Conservation (phyloP, 2,888 invertebrate genomes). For the Yponomeuta malinellus region DNA sequence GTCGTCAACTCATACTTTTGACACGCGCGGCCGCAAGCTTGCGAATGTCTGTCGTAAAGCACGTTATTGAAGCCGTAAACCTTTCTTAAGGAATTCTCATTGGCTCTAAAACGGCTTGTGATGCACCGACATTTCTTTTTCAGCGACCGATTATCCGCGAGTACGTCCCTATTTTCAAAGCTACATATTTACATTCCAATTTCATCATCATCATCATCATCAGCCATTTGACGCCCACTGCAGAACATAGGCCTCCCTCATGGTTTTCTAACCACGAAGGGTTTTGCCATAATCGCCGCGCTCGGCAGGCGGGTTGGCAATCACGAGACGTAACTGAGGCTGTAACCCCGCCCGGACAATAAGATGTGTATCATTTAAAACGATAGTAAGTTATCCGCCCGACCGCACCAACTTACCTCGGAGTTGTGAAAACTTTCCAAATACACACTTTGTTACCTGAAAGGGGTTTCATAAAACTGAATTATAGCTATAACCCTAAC, state of each 20-base stretch:
- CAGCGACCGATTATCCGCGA: constrained; percentile 28
- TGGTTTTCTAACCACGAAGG: no score
- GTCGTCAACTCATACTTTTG: constrained; percentile 37
- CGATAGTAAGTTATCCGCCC: constrained; percentile 12
- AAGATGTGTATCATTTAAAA: constrained; percentile 5
- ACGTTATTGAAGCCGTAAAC: constrained; percentile 63
- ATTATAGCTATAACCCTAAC: constrained; percentile 70
- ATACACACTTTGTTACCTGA: constrained; percentile 67
- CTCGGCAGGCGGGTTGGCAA: no score
- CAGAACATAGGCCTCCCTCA: no score
- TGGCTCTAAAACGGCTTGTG: constrained; percentile 44
- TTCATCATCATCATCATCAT: background rate
- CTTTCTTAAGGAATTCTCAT: constrained; percentile 59
- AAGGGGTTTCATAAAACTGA: constrained; percentile 73
- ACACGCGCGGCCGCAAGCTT: constrained; percentile 46
- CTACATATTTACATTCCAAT: background rate
- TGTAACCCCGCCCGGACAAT: background rate
- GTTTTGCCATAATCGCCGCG: no score
- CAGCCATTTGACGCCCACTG: no score
- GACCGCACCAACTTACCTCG: constrained; percentile 26
- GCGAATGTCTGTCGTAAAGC: constrained; percentile 49
- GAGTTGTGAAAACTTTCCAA: constrained; percentile 59
- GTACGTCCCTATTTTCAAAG: constrained; percentile 12
- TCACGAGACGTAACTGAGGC: background rate
- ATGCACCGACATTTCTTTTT: constrained; percentile 39